Evolutionary conservation across 2,797 vertebrate species (phyloP), one percentile per base, ranked within the genome.

Genomic region (Anabas testudineus): DNA sequence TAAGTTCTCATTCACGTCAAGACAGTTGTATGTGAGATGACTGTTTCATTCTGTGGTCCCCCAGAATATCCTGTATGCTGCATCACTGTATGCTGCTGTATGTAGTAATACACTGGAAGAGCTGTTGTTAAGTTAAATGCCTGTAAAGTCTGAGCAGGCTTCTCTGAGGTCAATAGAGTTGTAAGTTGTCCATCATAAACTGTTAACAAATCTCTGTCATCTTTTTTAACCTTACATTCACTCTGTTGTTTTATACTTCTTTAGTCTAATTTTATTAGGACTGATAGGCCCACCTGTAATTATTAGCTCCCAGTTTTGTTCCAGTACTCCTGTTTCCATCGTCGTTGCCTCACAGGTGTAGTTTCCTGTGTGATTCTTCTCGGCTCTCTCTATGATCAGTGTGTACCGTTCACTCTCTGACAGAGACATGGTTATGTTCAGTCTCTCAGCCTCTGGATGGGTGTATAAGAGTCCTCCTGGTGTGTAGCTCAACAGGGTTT

Each of bases 401-500:
- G 28, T 7, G 0, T 66, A 79, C 5, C 3, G 8, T 5, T 46
- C 0, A 0, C 12, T 39, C 13, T 32, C 1, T 6, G 24, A 57
- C 5, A 3, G 0, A 2, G 51, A 72, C 12, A 78, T 41, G 0
- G 43, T 52, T 18, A 85, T 3, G 4, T 39, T 51, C 3, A 79
- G 46, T 0, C 0, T 8, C 1, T 0, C 0, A 24, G 41, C 32
- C 18, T 51, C 0, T 0, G 0, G 0, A 19, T 0, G 7, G 22
- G 0, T 1, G 3, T 61, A 0, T 1, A 22, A 0, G 0, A 0
- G 0, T 0, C 0, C 0, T 0, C 0, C 0, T 6, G 41, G 2
- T 0, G 0, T 18, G 28, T 60, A 57, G 59, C 0, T 15, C 19
- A 87, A 47, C 26, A 90, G 70, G 0, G 0, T 0, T 0, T 0